Evolutionary conservation across 30 jellyfish, hydroid and myxozoan genomes (phyloP), one percentile per base, ranked within the genome.

Genomic region (Morbakka virulenta): DNA sequence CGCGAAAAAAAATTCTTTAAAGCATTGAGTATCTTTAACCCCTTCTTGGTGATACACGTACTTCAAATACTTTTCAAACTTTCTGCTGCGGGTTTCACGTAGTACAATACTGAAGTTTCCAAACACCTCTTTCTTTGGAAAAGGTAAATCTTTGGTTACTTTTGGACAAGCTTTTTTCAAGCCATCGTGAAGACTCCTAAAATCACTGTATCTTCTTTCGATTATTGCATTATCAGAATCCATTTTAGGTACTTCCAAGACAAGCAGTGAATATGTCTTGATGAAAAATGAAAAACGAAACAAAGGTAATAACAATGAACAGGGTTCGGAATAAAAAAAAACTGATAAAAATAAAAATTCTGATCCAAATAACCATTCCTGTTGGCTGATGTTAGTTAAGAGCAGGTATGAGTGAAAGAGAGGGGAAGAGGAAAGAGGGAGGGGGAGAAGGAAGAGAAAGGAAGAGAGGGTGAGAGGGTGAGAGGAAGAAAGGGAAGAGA

Each of bases 221-320:
- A 91, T 85, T 32, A 83, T 73, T 17, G 96, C 96, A 67, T 74
- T 88, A 57, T 91, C 96, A 9, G 92, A 48, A 80, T 91, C 98
- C 65, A 83, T 66, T 62, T 72, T 81, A 35, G 95, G 88, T 24
- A 66, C 95, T 57, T 91, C 96, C 98, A 91, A 78, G 0, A 91
- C 81, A 24, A 83, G 72, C 28, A 91, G 67, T 27, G 94, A 73
- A 50, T 91, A 91, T 20, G 57, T 17, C 17, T 41, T 41, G 17
- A 9, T 6, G 57, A 41, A 41, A 41, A 41, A 63, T 13, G 17
- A 69, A 30, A 69, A 62, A 28, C 23, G 47, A 11, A 0, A 0
- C 83, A 71, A 34, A 24, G 17, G 41, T 21, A 71, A 61, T 13
- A 62, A 62, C 0, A 62, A 0, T 62, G 20, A 23, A 23, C 62